Evolutionary conservation across 1,140 invertebrate genomes (phyloP), one percentile per base, ranked within the genome.

Genomic region (Drosophila sechellia): DNA sequence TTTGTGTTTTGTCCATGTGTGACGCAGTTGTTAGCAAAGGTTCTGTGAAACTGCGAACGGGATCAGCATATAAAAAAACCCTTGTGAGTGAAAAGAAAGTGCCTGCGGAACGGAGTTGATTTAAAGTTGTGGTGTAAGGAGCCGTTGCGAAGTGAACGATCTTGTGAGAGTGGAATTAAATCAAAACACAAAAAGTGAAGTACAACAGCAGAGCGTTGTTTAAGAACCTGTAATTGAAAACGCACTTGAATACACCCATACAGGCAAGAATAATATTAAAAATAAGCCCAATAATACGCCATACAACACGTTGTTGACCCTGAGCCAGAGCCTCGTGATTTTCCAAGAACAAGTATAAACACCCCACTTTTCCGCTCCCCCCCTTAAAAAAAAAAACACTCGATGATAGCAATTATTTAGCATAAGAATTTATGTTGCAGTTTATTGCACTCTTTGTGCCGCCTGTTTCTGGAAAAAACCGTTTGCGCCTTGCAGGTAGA

Each of bases 161-260:
- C 43, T 69, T 69, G 50, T 45, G 43, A 49, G 45, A 69, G 66
- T 70, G 66, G 3, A 50, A 39, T 42, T 54, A 54, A 68, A 40
- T 20, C 10, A 59, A 78, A 49, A 57, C 25, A 50, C 27, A 59
- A 63, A 17, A 35, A 43, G 54, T 68, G 35, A 52, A 3, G 11
- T 15, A 52, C 39, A 52, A 72, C 22, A 73, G 53, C 57, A 58
- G 25, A 55, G 48, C 46, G 58, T 27, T 71, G 43, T 34, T 71
- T 34, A 59, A 79, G 63, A 89, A 87, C 84, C 84, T 89, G 83
- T 83, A 89, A 77, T 79, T 79, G 77, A 59, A 70, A 83, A 79
- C 76, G 69, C 74, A 80, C 77, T 73, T 84, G 71, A 84, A 55
- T 63, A 63, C 37, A 42, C 45, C 56, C 43, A 65, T 50, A 70